Conservation (phyloP, 2,113 vertebrate species). For the Notothenia rossii region DNA sequence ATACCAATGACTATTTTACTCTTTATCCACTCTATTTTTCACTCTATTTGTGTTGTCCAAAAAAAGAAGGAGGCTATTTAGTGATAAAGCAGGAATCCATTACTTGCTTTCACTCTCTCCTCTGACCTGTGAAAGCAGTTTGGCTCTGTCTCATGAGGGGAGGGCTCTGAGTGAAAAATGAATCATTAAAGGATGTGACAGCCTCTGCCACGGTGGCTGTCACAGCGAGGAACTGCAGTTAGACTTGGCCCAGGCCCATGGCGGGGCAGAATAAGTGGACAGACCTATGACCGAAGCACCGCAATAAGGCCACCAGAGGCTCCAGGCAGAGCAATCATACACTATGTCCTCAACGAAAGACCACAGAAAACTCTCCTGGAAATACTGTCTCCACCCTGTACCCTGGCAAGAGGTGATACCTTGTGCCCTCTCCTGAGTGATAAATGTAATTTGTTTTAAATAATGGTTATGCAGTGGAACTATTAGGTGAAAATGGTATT, state of each 20-base stretch:
- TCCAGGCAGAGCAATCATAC: slow-evolving; percentile 36
- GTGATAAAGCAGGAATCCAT: slow-evolving; percentile 62
- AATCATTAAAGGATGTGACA: slow-evolving; percentile 62
- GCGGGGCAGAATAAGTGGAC: slow-evolving; percentile 45
- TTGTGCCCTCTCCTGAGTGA: background rate
- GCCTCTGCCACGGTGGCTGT: slow-evolving; percentile 41
- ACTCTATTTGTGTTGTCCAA: slow-evolving; percentile 55
- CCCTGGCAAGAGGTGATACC: background rate
- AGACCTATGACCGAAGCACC: slow-evolving; percentile 37
- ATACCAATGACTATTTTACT: background rate
- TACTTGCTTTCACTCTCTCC: slow-evolving; percentile 48
- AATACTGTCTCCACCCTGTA: slow-evolving; percentile 4
- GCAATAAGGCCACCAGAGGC: slow-evolving; percentile 39
- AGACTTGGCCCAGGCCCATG: slow-evolving; percentile 28
- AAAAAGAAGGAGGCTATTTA: slow-evolving; percentile 44
- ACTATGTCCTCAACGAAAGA: slow-evolving; percentile 10
- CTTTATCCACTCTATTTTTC: slow-evolving; percentile 21
- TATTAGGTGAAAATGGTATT: background rate
- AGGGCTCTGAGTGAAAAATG: slow-evolving; percentile 45
- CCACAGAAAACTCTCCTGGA: slow-evolving; percentile 22
- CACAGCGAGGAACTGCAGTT: slow-evolving; percentile 40
- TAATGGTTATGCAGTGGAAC: background rate
- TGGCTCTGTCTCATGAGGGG: slow-evolving; percentile 52
- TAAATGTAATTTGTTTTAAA: slow-evolving; percentile 5
- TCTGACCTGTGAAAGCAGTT: slow-evolving; percentile 69